phyloP scores from a whole-genome alignment of 1,140 invertebrate genomes.

The Drosophila willistoni region DNA sequence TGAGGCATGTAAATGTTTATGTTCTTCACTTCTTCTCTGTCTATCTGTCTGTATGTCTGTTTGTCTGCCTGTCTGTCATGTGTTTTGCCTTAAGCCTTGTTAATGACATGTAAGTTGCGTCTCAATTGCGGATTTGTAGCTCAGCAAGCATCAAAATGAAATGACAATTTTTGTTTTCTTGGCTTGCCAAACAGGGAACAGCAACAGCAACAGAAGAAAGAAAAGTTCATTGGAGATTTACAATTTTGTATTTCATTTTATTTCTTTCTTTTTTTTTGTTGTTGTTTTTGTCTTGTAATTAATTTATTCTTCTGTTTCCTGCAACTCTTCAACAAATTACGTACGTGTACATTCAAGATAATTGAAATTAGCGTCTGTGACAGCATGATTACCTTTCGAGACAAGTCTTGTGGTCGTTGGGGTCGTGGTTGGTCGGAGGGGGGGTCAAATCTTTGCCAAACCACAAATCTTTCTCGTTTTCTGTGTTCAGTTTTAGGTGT shows the following conservation, averaged over 20 bases:
- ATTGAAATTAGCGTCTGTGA: conserved; percentile 79
- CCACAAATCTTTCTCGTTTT: conserved; percentile 57
- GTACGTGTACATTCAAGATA: conserved; percentile 69
- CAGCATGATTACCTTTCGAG: conserved; percentile 73
- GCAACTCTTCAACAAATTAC: conserved; percentile 65
- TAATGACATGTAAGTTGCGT: conserved; percentile 78
- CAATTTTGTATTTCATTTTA: conserved; percentile 36
- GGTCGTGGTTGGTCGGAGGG: conserved; percentile 17
- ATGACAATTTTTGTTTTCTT: conserved; percentile 72
- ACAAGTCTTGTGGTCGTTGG: conserved; percentile 42
- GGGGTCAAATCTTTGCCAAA: conserved; percentile 16
- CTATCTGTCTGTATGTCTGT: conserved; percentile 18
- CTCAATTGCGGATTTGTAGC: conserved; percentile 75
- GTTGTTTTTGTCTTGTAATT: conserved; percentile 54
- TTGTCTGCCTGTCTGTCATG: conserved; percentile 41
- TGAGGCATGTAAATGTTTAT: conserved; percentile 31
- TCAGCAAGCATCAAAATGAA: conserved; percentile 54
- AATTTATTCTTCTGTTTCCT: conserved; percentile 41
- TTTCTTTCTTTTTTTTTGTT: conserved; percentile 26
- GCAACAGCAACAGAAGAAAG: conserved; percentile 32
- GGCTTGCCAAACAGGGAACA: conserved; percentile 25
- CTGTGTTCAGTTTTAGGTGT: neutral
- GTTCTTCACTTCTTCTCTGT: neutral
- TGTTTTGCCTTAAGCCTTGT: conserved; percentile 58
- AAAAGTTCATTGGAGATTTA: conserved; percentile 39